These are phyloP conservation scores for Drosophila demipolita DNA, from an alignment of 2,888 invertebrate species.

Conservation along the genomic window DNA sequence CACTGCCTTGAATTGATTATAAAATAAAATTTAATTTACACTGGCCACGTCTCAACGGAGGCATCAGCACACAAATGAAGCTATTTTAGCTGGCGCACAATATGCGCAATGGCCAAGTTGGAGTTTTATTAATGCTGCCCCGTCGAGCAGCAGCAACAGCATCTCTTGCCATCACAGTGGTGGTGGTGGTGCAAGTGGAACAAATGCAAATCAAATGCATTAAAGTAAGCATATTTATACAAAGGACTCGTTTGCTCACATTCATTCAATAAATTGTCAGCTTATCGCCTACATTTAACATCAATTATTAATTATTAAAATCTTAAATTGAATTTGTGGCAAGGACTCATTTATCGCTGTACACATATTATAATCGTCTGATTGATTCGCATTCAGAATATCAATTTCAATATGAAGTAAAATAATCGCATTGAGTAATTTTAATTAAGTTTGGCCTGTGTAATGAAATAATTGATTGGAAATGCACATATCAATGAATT, in stretches of 20 bases:
- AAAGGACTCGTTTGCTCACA: not conserved
- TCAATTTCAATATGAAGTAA: not conserved
- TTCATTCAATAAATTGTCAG: not conserved
- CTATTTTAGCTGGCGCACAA: slow-evolving; percentile 40
- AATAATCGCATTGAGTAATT: not conserved
- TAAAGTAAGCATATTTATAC: not conserved
- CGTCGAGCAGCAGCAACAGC: slow-evolving; percentile 17
- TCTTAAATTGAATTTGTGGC: not conserved
- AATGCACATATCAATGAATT: not conserved
- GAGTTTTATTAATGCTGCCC: slow-evolving; percentile 18
- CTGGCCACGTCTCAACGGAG: slow-evolving; percentile 24
- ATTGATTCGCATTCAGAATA: not conserved
- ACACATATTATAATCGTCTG: not conserved
- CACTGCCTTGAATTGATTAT: slow-evolving; percentile 38
- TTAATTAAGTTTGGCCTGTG: not conserved
- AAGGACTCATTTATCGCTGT: not conserved
- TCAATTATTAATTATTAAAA: not conserved
- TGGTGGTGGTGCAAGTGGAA: not conserved
- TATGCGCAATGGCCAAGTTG: slow-evolving; percentile 16
- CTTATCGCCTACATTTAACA: not conserved
- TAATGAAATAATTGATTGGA: not conserved
- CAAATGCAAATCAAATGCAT: not conserved
- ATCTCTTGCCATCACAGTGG: not conserved
- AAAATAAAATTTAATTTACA: slow-evolving; percentile 49
- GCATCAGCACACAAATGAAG: slow-evolving; percentile 38